A percentile compares a stretch with the other conserved stretches of the same genome.
phyloP scores from a whole-genome alignment of 2,113 vertebrate genomes.

The Phaethon lepturus region DNA sequence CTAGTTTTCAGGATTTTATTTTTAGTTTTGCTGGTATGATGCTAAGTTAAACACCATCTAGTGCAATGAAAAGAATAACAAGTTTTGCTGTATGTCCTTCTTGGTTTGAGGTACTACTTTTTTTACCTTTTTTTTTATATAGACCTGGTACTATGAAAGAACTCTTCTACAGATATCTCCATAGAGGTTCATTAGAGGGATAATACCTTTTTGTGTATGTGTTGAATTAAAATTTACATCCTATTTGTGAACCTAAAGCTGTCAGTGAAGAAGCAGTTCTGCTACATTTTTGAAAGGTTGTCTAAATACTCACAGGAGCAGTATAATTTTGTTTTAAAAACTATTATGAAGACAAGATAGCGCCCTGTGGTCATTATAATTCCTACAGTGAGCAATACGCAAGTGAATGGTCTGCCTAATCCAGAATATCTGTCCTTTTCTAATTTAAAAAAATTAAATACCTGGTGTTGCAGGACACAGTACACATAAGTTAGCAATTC shows the following conservation, averaged over 20 bases:
- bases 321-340: background rate
- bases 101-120: background rate
- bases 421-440: background rate
- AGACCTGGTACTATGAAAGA: background rate
- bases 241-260: background rate
- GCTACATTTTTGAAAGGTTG: background rate
- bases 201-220: background rate
- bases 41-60: background rate
- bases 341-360: background rate
- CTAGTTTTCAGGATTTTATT: background rate
- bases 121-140: background rate
- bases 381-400: background rate
- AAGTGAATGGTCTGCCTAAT: background rate
- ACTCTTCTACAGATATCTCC: background rate
- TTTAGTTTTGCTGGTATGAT: background rate
- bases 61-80: background rate
- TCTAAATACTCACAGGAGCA: background rate
- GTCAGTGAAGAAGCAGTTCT: background rate
- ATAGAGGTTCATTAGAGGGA: background rate
- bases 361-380: background rate
- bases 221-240: background rate
- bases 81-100: background rate
- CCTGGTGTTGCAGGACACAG: background rate
- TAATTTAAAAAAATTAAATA: background rate
- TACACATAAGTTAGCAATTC: background rate